Conservation (phyloP, 1,140 invertebrate species). For the Pseudachorutes palmiensis region DNA sequence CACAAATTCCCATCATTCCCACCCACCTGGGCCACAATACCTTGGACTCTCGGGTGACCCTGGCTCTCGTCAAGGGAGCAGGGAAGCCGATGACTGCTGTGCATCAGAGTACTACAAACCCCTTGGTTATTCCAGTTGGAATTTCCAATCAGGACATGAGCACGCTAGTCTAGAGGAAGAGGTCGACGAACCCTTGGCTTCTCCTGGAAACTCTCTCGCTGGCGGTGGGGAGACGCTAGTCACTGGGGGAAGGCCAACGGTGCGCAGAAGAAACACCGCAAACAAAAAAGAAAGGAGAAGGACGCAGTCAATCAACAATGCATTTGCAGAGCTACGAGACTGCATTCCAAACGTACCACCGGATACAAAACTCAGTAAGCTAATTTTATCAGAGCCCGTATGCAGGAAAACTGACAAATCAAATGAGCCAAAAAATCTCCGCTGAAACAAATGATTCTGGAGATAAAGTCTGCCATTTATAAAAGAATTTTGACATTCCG, state of each 20-base stretch:
- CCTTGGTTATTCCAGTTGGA: not conserved
- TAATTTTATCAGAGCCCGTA: not conserved
- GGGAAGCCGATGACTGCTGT: not conserved
- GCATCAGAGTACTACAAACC: not conserved
- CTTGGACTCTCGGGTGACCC: not conserved
- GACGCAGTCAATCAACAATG: constrained; percentile 90
- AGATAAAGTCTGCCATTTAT: too few species aligned
- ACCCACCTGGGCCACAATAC: not conserved
- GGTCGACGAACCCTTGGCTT: not conserved
- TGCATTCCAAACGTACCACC: constrained; percentile 92
- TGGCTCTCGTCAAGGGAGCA: not conserved
- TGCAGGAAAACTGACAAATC: too few species aligned
- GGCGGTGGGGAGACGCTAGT: not conserved
- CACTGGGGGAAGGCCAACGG: constrained; percentile 21
- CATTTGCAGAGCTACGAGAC: constrained; percentile 80
- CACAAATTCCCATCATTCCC: not conserved
- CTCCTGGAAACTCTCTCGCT: not conserved
- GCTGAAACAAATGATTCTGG: too few species aligned
- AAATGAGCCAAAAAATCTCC: too few species aligned
- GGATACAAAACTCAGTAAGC: constrained; percentile 72
- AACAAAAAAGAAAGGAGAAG: constrained; percentile 84
- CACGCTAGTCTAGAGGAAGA: constrained; percentile 5
- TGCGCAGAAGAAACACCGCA: constrained; percentile 46
- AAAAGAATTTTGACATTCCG: too few species aligned
- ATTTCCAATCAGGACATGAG: not conserved